Evolutionary conservation across 2,113 vertebrate genomes (phyloP).

Genomic region (Sapayoa aenigma): DNA sequence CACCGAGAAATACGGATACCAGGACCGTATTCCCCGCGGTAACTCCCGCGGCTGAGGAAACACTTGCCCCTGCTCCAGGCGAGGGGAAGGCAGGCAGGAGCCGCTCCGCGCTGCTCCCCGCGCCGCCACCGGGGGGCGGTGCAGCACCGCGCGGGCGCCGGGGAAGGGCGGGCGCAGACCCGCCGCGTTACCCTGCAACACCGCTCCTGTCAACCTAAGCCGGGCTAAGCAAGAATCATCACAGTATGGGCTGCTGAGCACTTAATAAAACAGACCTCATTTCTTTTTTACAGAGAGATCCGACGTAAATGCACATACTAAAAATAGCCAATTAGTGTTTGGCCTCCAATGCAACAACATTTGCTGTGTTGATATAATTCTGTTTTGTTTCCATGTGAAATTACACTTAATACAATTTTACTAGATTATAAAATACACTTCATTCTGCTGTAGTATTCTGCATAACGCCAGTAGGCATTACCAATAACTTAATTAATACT

Average conservation of each 20-base stretch:
- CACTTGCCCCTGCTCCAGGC: accelerated
- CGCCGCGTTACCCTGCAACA: accelerated
- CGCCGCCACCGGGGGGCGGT: slow-evolving; percentile 5
- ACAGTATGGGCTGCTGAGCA: accelerated
- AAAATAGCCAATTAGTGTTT: neutral
- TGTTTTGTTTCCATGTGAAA: neutral
- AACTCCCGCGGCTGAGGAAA: neutral
- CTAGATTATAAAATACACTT: neutral
- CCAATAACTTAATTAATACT: neutral
- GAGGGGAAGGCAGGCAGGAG: accelerated
- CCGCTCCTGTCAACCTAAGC: neutral
- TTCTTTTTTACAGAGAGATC: neutral
- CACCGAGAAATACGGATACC: accelerated
- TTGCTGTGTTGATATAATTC: neutral
- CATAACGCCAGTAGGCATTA: neutral
- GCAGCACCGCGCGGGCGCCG: neutral
- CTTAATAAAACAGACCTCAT: neutral
- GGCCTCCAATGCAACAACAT: neutral
- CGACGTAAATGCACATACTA: neutral
- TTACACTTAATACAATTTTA: neutral
- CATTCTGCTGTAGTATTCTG: neutral
- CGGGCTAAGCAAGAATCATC: neutral
- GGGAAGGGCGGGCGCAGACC: neutral
- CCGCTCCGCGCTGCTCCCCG: neutral
- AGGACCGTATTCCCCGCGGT: neutral